Evolutionary conservation across 2,888 invertebrate species (phyloP), one percentile per base, ranked within the genome.

Genomic region (Sepiola atlantica): DNA sequence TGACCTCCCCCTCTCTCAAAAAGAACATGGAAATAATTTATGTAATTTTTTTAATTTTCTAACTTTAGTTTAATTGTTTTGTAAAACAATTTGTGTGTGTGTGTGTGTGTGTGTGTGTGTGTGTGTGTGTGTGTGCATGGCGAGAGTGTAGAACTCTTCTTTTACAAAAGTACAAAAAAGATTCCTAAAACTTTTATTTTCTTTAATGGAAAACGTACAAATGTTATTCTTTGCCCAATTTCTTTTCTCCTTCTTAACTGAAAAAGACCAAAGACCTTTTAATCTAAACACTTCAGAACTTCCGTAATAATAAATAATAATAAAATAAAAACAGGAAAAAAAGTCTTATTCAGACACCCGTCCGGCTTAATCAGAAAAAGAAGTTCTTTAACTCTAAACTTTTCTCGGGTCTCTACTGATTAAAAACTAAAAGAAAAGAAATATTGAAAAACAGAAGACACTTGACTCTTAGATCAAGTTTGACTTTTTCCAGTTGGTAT

Each of bases 381-480:
- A 61, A 77, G 32, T n/a, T 77, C 77, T 77, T 77, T n/a, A n/a
- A 77, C 77, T 77, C n/a, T 77, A 77, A 77, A 77, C 77, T 77
- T 77, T 77, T 61, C 12, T n/a, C 3, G 0, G 18, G n/a, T 77
- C n/a, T 77, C n/a, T n/a, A 28, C 32, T 77, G 77, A 77, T 77
- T 77, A 16, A n/a, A 77, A 77, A 77, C n/a, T 20, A 57, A 57
- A 57, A 57, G 3, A 57, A 57, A 57, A 77, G n/a, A 14, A 45
- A 45, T 45, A 45, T 45, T 45, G 45, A 2, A 45, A 45, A 45
- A 45, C 12, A 77, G n/a, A 77, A 77, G 77, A 77, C n/a, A n/a
- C 77, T 77, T 77, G 77, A 77, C 77, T 77, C 77, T 16, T n/a
- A 77, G 77, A 77, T 77, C 77, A 77, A 77, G n/a, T 77, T 77